Conservation (phyloP, 2,888 invertebrate species). For the Seladonia tumulorum region DNA sequence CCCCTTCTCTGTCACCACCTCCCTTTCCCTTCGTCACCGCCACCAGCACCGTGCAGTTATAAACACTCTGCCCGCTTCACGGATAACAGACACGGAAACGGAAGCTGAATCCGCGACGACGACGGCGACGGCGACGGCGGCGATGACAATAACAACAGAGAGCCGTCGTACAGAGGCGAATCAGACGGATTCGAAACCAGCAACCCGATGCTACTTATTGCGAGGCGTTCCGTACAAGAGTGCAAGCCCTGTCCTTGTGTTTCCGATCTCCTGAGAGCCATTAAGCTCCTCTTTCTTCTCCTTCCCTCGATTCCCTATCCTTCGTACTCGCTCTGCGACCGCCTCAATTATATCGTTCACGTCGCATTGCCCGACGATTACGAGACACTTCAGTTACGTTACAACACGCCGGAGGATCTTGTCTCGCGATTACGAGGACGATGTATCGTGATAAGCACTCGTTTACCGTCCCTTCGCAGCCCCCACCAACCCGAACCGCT, state of each 20-base stretch:
- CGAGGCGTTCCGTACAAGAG: slow-evolving; percentile 57
- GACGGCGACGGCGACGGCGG: slow-evolving; percentile 15
- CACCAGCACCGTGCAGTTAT: slow-evolving; percentile 71
- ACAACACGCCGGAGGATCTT: slow-evolving; percentile 16
- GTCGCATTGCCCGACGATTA: slow-evolving; percentile 21
- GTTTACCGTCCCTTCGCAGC: slow-evolving; percentile 51
- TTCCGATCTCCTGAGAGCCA: slow-evolving; percentile 78
- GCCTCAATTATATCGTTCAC: background rate
- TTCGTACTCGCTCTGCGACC: background rate
- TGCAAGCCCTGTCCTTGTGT: slow-evolving; percentile 59
- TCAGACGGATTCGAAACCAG: slow-evolving; percentile 47
- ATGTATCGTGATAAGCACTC: slow-evolving; percentile 43
- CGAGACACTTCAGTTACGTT: slow-evolving; percentile 12
- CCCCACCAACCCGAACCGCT: slow-evolving; percentile 69
- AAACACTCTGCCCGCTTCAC: slow-evolving; percentile 73
- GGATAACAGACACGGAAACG: slow-evolving; percentile 71
- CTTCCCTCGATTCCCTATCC: slow-evolving; percentile 6
- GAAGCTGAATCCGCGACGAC: slow-evolving; percentile 41
- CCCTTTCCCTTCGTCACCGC: slow-evolving; percentile 69
- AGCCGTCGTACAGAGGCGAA: slow-evolving; percentile 24
- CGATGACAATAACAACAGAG: slow-evolving; percentile 29
- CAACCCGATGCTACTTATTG: slow-evolving; percentile 42
- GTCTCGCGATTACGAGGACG: slow-evolving; percentile 39
- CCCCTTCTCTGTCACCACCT: slow-evolving; percentile 50
- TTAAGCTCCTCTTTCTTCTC: slow-evolving; percentile 67